phyloP scores from a whole-genome alignment of 1,140 invertebrate species.

The Acromyrmex charruanus region DNA sequence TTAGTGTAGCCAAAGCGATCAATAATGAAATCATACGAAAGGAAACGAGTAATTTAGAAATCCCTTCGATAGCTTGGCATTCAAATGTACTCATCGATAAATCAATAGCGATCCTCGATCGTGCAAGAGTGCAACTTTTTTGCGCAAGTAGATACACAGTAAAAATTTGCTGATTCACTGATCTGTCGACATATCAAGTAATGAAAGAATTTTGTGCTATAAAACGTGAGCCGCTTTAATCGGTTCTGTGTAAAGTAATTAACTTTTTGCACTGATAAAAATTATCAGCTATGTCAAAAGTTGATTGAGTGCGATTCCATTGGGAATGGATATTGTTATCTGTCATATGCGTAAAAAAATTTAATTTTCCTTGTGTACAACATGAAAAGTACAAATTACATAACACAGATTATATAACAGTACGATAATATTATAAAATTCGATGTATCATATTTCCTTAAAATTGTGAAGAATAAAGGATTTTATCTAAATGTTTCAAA shows the following conservation, averaged over 20 bases:
- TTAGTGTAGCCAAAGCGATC: not conserved
- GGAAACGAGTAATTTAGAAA: conserved; percentile 12
- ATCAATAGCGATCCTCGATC: conserved; percentile 5
- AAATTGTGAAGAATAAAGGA: no score
- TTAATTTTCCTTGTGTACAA: not conserved
- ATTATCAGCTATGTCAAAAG: conserved; percentile 35
- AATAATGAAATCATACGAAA: conserved; percentile 43
- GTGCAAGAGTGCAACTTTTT: conserved; percentile 12
- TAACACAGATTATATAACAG: not conserved
- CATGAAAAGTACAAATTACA: not conserved
- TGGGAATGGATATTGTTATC: not conserved
- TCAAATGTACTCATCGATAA: not conserved
- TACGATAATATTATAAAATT: no score
- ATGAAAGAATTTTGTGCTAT: conserved; percentile 40
- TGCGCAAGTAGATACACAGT: not conserved
- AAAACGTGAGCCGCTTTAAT: conserved; percentile 12
- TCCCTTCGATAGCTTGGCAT: not conserved
- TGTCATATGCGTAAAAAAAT: conserved; percentile 7
- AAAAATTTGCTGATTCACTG: conserved; percentile 16
- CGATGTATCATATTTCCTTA: no score
- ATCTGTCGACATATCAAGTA: conserved; percentile 19
- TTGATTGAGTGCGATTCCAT: conserved; percentile 19
- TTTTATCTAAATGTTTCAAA: no score
- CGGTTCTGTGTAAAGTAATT: conserved; percentile 30
- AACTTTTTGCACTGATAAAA: conserved; percentile 33